phyloP scores from a whole-genome alignment of 2,888 invertebrate species.

The Eupithecia centaureata region DNA sequence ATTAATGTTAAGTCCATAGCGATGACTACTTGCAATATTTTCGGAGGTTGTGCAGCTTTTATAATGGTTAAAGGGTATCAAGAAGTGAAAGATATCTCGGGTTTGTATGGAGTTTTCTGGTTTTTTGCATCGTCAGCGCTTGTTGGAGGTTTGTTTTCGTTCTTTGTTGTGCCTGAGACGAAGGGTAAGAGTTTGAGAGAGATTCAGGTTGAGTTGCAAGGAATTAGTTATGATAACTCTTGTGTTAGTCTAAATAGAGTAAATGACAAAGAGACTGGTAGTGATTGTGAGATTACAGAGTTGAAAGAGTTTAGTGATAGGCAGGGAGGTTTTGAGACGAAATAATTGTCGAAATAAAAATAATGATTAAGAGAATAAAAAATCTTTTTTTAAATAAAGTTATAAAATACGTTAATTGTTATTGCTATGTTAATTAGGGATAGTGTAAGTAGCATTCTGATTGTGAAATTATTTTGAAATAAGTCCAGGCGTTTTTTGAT shows the following conservation, averaged over 20 bases:
- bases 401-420: too few species aligned
- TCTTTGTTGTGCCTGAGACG: constrained; percentile 82
- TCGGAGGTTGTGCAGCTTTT: constrained; percentile 78
- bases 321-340: background rate
- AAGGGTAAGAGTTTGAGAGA: constrained; percentile 82
- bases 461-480: too few species aligned
- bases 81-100: constrained; percentile 70
- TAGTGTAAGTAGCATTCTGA: too few species aligned
- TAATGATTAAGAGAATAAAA: background rate
- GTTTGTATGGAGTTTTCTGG: constrained; percentile 79
- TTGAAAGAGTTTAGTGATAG: constrained; percentile 37
- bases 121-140: constrained; percentile 75
- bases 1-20: constrained; percentile 83
- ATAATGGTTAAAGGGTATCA: constrained; percentile 79
- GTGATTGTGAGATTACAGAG: constrained; percentile 32
- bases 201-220: constrained; percentile 81
- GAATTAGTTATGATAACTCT: constrained; percentile 53
- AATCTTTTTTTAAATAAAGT: too few species aligned
- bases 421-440: too few species aligned
- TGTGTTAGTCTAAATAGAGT: constrained; percentile 44
- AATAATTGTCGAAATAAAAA: background rate
- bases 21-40: constrained; percentile 75
- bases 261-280: constrained; percentile 28
- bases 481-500: too few species aligned
- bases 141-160: constrained; percentile 76